These are phyloP conservation scores for Uloborus plumipes DNA, from an alignment of 2,888 invertebrate genomes.

Conservation along the genomic window DNA sequence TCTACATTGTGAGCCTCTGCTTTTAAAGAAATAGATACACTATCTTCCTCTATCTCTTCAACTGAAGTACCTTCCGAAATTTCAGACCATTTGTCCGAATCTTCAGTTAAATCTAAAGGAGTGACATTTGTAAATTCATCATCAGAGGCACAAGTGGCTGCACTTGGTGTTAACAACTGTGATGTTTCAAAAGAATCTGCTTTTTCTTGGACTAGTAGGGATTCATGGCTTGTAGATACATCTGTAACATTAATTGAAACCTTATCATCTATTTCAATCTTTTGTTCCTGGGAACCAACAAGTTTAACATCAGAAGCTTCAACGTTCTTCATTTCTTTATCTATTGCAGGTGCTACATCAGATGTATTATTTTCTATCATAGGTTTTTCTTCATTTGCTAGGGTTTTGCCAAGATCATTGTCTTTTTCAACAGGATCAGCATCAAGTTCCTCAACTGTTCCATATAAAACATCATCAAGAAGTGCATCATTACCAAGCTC, in stretches of 20 bases:
- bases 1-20: background rate
- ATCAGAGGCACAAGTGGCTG: conserved; percentile 25
- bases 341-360: too few species aligned
- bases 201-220: too few species aligned
- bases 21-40: conserved; percentile 30
- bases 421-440: too few species aligned
- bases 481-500: conserved; percentile 45
- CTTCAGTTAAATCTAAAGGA: conserved; percentile 36
- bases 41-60: conserved; percentile 39
- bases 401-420: too few species aligned
- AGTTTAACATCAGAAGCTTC: too few species aligned
- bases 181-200: background rate
- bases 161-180: background rate
- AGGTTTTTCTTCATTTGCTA: too few species aligned
- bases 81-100: conserved; percentile 51
- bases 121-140: conserved; percentile 50
- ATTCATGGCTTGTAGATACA: too few species aligned
- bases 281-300: too few species aligned
- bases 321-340: too few species aligned
- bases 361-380: too few species aligned
- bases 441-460: background rate
- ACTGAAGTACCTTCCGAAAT: conserved; percentile 41
- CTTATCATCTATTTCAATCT: too few species aligned
- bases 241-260: too few species aligned
- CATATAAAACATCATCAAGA: conserved; percentile 21